Evolutionary conservation across 92 coral and sea anemone species (phyloP), one percentile per base, ranked within the genome.

Genomic region (Zoanthus sociatus): DNA sequence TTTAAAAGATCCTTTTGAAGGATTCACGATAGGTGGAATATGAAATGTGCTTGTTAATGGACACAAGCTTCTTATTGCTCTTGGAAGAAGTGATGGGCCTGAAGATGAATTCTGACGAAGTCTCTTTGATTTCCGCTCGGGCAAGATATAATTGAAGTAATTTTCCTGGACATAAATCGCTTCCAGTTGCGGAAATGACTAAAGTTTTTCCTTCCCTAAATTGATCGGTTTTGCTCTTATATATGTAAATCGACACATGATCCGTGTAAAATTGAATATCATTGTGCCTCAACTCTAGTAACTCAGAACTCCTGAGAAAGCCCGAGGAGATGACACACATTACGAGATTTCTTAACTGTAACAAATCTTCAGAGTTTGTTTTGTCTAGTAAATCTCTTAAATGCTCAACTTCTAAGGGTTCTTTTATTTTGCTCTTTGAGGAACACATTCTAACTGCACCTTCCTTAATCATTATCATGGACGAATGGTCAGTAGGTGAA

Each of bases 61-160:
- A 71, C 17, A 88, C 78, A 1, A 88, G 82, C 70, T 74, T 61
- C 85, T 88, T 88, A 6, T 67, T 32, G 55, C 82, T 91, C 30
- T 79, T 74, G 26, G 92, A 89, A 31, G 92, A 54, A 3, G 89
- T 53, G 53, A 84, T 89, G 11, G 92, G 86, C 31, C 86, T 46
- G 4, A 89, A 89, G 14, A 89, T 56, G 32, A 42, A 89, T 78
- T 89, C 92, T 30, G 79, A 78, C 7, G 86, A 84, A 60, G 73
- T 79, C 5, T 58, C 79, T 33, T 56, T 61, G 20, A 84, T 56
- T 61, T 77, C 66, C 13, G 87, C 67, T 79, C 45, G 53, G 17
- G 31, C 11, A 70, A 90, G 44, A 73, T 72, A 85, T n/a, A 6
- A 21, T 46, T 84, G 75, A 55, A 86, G 89, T 48, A 78, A 63